Evolutionary conservation across 2,797 vertebrate genomes (phyloP), one percentile per base, ranked within the genome.

Genomic region (Calcarius lapponicus): DNA sequence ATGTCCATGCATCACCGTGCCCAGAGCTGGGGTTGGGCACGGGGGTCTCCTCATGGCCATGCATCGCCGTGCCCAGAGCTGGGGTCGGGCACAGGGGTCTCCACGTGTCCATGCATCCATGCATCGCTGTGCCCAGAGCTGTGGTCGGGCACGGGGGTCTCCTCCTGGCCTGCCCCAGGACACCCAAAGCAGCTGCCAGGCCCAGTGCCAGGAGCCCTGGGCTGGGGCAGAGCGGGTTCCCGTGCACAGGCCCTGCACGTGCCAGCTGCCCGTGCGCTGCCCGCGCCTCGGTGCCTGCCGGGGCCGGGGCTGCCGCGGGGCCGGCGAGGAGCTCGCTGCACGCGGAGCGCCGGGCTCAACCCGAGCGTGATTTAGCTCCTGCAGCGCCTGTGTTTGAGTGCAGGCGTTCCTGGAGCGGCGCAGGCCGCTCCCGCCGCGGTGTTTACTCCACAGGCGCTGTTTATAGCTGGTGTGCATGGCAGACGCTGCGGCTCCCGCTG

Each of bases 281-380:
- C 17, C 0, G 10, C 2, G 0, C 26, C 5, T 2, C 1, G 7
- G 42, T n/a, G 54, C 74, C 86, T 13, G 5, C 67, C 1, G 28
- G 58, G 84, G 70, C 83, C 7, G 5, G 7, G 5, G 29, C 66
- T 15, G 75, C 61, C 9, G 70, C 0, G 4, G 36, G 62, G 53
- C 74, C 2, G 2, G 36, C 1, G 13, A 36, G 70, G 70, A 66
- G 38, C 70, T 43, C 3, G 2, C 71, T 22, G 74, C 50, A 8
- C 25, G 2, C 29, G 0, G 70, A 69, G 72, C 1, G 4, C 81
- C 11, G 1, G 72, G 50, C 70, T 72, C 90, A 45, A 85, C 1
- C 56, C 58, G 5, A 66, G 87, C 31, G 3, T 71, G 92, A 7
- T 53, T 34, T 5, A 45, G 85, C 87, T 85, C 5, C 88, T 8